Evolutionary conservation across 2,113 vertebrate species (phyloP), one percentile per base, ranked within the genome.

Genomic region (Sander vitreus): DNA sequence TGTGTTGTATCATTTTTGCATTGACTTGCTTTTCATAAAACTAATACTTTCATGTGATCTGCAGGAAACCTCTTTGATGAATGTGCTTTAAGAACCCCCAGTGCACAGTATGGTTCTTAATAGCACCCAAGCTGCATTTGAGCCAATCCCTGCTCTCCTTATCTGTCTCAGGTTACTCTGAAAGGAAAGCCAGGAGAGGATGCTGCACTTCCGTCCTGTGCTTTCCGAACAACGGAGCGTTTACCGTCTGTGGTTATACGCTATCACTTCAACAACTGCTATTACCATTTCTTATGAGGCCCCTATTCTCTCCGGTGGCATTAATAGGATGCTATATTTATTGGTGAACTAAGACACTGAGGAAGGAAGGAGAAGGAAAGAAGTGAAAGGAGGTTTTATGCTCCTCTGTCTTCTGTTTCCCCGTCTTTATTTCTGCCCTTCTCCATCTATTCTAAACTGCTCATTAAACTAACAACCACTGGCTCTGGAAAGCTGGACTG

Each of bases 121-220:
- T 77, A 27, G 43, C 36, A 53, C 84, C 71, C 5, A 45, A 78
- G 81, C 66, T 47, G 79, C 60, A 65, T 83, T 59, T 77, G 23
- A 78, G 78, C 73, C 66, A 36, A 39, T 60, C 45, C 51, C 58
- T 51, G 25, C 33, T 25, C 70, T 39, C 53, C 57, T 25, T 5
- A 19, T 51, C 33, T 13, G 71, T 86, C 84, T 94, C 88, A 60
- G 70, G 83, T 93, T 90, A 73, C 90, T 73, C 15, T 73, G 73
- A 80, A 82, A 87, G 83, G 60, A 81, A 84, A 85, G 54, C 48
- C 77, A 63, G 63, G 23, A 59, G 69, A 85, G 72, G 81, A 91
- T 65, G 79, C 75, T 47, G 72, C 76, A 65, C 77, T 78, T 89
- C 66, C 60, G 5, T 65, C 73, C 68, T 19, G 5, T 64, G 65